Evolutionary conservation across 2,888 invertebrate species (phyloP), one percentile per base, ranked within the genome.

Genomic region (Agrenia bidenticulata): DNA sequence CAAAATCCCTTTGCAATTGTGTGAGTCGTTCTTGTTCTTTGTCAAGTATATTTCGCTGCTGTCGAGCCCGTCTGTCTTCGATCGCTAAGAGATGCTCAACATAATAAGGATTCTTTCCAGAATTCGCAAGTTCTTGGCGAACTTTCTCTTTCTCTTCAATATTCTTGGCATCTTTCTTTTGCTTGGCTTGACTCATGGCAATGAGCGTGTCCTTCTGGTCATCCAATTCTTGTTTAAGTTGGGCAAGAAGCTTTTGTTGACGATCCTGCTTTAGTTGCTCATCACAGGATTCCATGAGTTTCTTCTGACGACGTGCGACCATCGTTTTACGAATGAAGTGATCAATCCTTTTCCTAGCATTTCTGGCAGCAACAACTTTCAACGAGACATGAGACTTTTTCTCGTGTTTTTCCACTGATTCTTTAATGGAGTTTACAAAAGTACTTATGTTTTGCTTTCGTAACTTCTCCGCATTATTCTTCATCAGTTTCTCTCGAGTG

Each of bases 71-170:
- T n/a, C 63, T 61, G 2, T 64, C 66, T 39, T 55, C 66, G 26
- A 59, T 65, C 0, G 63, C 60, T 7, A 69, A 27, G 9, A 73
- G 55, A 45, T 69, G 64, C 21, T 71, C 70, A 1, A 67, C 63
- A 2, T 70, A 32, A 42, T 69, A 71, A 9, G 73, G 73, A 62
- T 73, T 73, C 17, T 64, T 64, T 11, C 73, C 73, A 39, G 66
- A 39, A 1, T 49, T 42, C 13, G 61, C 17, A 15, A 73, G 49
- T 57, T 67, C 55, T 2, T 58, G 24, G 15, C 63, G 61, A 7
- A 62, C 57, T 21, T 54, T 55, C 27, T 69, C 64, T 19, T 63
- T 61, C 26, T 61, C 55, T 7, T 39, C 32, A 0, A 56, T 63
- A 26, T 49, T 51, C 4, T 61, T 56, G 26, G 65, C 51, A 1